Base-by-base conservation (phyloP, 2,113 vertebrate genomes). In the Actenoides hombroni region DNA sequence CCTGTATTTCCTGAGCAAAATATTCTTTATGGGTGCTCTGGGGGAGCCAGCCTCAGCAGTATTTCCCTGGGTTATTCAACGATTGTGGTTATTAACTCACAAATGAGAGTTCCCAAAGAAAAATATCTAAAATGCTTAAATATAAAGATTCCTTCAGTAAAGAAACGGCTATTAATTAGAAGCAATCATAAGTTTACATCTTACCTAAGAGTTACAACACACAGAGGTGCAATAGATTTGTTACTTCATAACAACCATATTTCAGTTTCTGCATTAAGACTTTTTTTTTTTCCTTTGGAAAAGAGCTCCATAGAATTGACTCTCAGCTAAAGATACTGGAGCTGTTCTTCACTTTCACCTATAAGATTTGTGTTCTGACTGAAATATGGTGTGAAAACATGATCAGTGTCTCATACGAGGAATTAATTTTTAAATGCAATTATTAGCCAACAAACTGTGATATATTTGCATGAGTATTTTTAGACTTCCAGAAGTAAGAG, bases 1-100 rank as follows among this genome's bases (percentile, higher is more conserved):
- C 82, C 64, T 91, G 15, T 90, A 31, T 80, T 91, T 94, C 35
- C 24, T 64, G 61, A 57, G 40, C 83, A 95, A 57, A 94, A 86
- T 79, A 39, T 15, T 84, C 68, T 51, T 86, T 71, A 46, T 42
- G 68, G 39, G 31, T 48, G 8, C 37, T 57, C 53, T 23, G 76
- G 61, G 33, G 53, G 48, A 82, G n/a, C 53, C 59, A 77, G 18
- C 70, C 51, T 44, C 35, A 33, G 46, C 0, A 1, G 5, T 59
- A 29, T 85, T 89, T 80, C 54, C 26, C 18, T 28, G 40, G 28
- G 31, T 94, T 92, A 25, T 49, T 94, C 73, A 79, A 61, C 61
- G 19, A 4, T 53, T 71, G 48, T 71, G 60, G 40, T 51, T 93
- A 40, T 6, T 85, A 73, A 71, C 48, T 70, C 48, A 83, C 15